These are phyloP conservation scores for Phacellophora camtschatica DNA, from an alignment of 30 jellyfish, hydroid and myxozoan species.

Conservation along the genomic window DNA sequence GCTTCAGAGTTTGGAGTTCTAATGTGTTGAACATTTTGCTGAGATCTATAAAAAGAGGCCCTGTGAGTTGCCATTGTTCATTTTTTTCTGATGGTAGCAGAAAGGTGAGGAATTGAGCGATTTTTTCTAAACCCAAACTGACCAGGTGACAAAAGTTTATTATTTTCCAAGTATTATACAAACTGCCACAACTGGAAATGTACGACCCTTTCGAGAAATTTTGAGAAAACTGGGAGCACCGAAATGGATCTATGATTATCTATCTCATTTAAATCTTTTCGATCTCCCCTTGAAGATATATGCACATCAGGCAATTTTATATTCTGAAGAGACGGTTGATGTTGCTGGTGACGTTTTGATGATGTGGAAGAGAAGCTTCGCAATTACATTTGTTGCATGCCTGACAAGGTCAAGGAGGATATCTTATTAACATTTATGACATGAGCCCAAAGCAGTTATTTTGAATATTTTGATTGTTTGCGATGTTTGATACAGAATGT, in stretches of 20 bases:
- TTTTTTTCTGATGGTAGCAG: slow-evolving; percentile 37
- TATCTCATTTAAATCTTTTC: neutral
- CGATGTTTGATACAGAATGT: no score
- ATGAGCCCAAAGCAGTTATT: no score
- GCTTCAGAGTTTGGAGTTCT: no score
- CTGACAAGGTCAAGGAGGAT: no score
- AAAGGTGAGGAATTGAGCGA: slow-evolving; percentile 54
- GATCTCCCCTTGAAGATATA: no score
- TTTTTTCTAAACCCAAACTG: slow-evolving; percentile 42
- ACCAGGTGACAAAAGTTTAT: slow-evolving; percentile 42
- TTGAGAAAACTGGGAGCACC: slow-evolving; percentile 48
- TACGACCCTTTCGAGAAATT: slow-evolving; percentile 49
- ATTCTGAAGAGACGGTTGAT: neutral
- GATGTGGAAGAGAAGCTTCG: no score
- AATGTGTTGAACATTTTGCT: no score
- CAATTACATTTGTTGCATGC: no score
- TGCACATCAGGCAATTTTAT: neutral
- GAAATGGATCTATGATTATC: slow-evolving; percentile 50
- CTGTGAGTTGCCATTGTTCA: slow-evolving; percentile 55
- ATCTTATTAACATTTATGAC: no score
- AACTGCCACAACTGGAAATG: slow-evolving; percentile 38
- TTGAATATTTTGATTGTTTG: no score
- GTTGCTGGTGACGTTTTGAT: no score
- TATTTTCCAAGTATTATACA: slow-evolving; percentile 26
- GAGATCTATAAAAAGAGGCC: no score